These are phyloP conservation scores for Ceratothoa steindachneri DNA, from an alignment of 2,888 invertebrate species.

Conservation along the genomic window DNA sequence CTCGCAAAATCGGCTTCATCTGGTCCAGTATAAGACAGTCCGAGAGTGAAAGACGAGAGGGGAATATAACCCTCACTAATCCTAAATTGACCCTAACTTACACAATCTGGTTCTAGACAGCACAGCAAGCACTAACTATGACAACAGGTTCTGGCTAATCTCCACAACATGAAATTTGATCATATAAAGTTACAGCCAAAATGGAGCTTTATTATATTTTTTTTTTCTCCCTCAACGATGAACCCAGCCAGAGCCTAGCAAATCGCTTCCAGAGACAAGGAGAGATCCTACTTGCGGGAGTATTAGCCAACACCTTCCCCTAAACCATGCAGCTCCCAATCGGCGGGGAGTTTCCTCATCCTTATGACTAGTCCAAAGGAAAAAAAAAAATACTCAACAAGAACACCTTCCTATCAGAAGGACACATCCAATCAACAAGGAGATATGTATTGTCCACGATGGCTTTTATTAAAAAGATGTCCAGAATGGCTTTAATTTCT, in stretches of 20 bases:
- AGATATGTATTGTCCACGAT: slow-evolving; percentile 36
- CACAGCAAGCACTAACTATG: slow-evolving; percentile 44
- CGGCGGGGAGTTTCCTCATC: slow-evolving; percentile 2
- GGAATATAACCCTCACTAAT: slow-evolving; percentile 23
- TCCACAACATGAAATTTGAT: background rate
- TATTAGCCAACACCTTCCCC: slow-evolving; percentile 15
- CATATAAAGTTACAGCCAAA: background rate
- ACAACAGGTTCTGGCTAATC: slow-evolving; percentile 5
- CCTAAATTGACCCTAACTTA: slow-evolving; percentile 38
- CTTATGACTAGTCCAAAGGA: slow-evolving; percentile 6
- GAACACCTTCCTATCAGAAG: slow-evolving; percentile 1
- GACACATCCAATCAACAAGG: slow-evolving; percentile 30
- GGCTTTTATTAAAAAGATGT: background rate
- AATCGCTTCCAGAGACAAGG: too few species aligned
- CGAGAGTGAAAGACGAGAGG: slow-evolving; percentile 35
- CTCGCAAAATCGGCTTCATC: slow-evolving; percentile 23
- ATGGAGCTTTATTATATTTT: too few species aligned
- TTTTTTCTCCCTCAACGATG: too few species aligned
- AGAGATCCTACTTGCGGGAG: background rate
- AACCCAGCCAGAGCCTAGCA: too few species aligned
- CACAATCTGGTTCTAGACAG: slow-evolving; percentile 33
- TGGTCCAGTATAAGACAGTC: slow-evolving; percentile 29
- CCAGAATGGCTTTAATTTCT: too few species aligned
- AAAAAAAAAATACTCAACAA: slow-evolving; percentile 8
- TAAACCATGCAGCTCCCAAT: background rate